Evolutionary conservation across 2,113 vertebrate genomes (phyloP).

Genomic region (Eptesicus fuscus): DNA sequence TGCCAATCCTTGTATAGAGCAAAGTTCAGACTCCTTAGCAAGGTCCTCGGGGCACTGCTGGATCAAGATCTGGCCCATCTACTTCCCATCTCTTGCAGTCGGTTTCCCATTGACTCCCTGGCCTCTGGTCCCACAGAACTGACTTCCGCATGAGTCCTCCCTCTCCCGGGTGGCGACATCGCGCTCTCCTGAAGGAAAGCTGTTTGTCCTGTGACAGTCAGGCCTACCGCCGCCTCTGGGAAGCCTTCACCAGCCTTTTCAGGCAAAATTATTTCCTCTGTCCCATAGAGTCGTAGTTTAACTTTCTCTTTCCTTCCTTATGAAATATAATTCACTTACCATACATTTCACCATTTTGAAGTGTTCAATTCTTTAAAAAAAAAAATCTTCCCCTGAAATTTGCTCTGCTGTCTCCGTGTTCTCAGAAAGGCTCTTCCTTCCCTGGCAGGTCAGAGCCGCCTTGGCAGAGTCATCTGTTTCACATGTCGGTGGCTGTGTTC

Average conservation of each 20-base stretch:
- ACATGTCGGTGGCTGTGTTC: background rate
- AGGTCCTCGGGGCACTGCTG: background rate
- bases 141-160: background rate
- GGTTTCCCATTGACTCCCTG: background rate
- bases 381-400: background rate
- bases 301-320: background rate
- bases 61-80: background rate
- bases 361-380: background rate
- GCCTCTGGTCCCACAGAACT: background rate
- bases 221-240: background rate
- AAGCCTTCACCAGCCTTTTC: background rate
- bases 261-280: background rate
- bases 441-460: background rate
- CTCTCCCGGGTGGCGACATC: background rate
- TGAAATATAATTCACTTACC: background rate
- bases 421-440: background rate
- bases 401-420: background rate
- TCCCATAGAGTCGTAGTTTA: background rate
- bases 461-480: background rate
- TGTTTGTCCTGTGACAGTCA: background rate
- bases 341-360: background rate
- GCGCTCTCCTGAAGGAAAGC: background rate
- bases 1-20: background rate
- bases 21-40: slow-evolving; percentile 24
- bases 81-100: background rate